Evolutionary conservation across 2,888 invertebrate species (phyloP).

Genomic region (Heliothis peltigera): DNA sequence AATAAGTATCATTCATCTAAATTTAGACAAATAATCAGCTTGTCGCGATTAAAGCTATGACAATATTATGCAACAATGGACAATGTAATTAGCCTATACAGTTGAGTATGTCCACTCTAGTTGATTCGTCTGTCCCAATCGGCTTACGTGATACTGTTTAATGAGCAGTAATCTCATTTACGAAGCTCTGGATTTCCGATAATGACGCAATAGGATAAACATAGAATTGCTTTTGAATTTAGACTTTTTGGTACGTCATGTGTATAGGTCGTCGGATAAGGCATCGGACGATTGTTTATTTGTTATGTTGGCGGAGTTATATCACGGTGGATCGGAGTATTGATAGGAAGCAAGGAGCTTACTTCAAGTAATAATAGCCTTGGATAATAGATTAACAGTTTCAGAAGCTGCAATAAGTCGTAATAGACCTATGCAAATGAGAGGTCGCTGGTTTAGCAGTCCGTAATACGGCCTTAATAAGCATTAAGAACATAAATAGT

Average conservation of each 20-base stretch:
- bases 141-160: conserved; percentile 33
- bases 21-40: conserved; percentile 39
- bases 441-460: too few species aligned
- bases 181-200: conserved; percentile 7
- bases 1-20: conserved; percentile 18
- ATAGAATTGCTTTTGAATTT: conserved; percentile 14
- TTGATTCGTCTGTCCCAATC: conserved; percentile 11
- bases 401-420: not conserved
- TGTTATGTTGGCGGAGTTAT: conserved; percentile 12
- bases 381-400: not conserved
- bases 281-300: not conserved
- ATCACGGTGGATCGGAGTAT: not conserved
- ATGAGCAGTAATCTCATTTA: conserved; percentile 36
- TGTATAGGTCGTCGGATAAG: conserved; percentile 2
- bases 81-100: conserved; percentile 15
- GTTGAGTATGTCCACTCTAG: not conserved
- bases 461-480: too few species aligned
- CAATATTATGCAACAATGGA: conserved; percentile 27
- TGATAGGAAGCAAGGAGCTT: not conserved
- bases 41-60: not conserved
- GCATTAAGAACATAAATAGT: too few species aligned
- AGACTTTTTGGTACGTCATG: conserved; percentile 30
- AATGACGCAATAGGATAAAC: conserved; percentile 27
- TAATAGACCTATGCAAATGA: too few species aligned
- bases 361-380: not conserved